These are phyloP conservation scores for Sebastes jordani DNA, from an alignment of 2,797 vertebrate genomes.

Conservation along the genomic window DNA sequence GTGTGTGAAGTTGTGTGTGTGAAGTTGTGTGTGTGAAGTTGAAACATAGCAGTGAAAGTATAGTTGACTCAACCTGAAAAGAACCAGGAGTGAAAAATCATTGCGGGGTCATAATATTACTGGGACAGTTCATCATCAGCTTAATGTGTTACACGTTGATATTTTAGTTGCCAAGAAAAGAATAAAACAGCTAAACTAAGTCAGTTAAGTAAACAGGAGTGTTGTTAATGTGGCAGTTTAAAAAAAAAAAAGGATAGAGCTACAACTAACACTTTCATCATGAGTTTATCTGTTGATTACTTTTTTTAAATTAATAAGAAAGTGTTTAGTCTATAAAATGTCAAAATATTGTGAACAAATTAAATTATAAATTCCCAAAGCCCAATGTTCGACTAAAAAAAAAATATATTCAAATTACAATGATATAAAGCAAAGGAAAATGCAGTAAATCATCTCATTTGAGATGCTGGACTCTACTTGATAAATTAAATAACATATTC, in stretches of 20 bases:
- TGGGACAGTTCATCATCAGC: slow-evolving; percentile 4
- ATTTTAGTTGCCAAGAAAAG: not conserved
- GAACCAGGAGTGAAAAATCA: slow-evolving; percentile 29
- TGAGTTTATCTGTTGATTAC: not conserved
- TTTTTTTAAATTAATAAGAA: not conserved
- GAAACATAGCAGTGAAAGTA: slow-evolving; percentile 53
- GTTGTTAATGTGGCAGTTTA: too few species aligned
- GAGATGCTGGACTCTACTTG: too few species aligned
- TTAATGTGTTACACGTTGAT: not conserved
- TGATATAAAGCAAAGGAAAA: not conserved
- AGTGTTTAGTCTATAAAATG: not conserved
- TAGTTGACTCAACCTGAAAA: slow-evolving; percentile 67
- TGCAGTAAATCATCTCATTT: not conserved
- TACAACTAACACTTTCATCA: not conserved
- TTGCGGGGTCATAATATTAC: slow-evolving; percentile 13
- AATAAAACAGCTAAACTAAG: not conserved
- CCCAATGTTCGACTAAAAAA: not conserved
- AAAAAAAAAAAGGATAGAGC: too few species aligned
- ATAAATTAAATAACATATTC: not conserved
- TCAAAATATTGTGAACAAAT: not conserved
- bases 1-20: too few species aligned
- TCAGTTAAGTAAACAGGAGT: not conserved
- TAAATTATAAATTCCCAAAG: not conserved
- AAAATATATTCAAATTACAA: not conserved
- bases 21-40: slow-evolving; percentile 17